A percentile compares a stretch with the other conserved stretches of the same genome.
Conservation (phyloP, 92 coral and sea anemone species). For the Porites evermanni region DNA sequence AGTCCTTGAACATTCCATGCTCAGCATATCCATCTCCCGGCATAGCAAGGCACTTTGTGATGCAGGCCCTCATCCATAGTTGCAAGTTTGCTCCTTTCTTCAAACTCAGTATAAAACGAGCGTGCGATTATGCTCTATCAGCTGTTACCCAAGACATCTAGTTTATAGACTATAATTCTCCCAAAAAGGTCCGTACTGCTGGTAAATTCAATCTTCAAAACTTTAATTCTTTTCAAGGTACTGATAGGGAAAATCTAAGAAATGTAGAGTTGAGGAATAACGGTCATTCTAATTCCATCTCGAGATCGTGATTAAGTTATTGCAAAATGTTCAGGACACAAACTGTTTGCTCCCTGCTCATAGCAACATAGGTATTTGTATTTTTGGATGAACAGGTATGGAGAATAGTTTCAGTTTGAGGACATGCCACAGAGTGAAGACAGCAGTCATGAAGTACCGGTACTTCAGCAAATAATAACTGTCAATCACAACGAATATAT, state of each 20-base stretch:
- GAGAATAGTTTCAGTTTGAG: too few relatives aligned
- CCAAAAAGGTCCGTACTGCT: constrained; percentile 87
- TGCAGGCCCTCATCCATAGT: background rate
- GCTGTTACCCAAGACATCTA: constrained; percentile 58
- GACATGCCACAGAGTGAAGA: too few relatives aligned
- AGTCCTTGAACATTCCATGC: too few relatives aligned
- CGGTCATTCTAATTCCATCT: background rate
- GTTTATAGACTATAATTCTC: constrained; percentile 77
- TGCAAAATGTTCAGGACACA: background rate
- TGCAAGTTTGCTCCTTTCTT: background rate
- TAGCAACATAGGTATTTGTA: too few relatives aligned
- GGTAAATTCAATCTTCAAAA: constrained; percentile 68
- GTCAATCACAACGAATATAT: too few relatives aligned
- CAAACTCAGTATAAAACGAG: background rate
- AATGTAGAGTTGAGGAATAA: constrained; percentile 43
- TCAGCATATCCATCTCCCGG: background rate
- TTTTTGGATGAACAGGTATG: too few relatives aligned
- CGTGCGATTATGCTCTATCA: background rate
- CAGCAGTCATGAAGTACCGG: too few relatives aligned
- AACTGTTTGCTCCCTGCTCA: too few relatives aligned
- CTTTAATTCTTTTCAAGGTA: constrained; percentile 50
- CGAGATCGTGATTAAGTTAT: background rate
- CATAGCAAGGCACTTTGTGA: background rate
- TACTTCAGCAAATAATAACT: too few relatives aligned
- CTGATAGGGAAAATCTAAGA: constrained; percentile 69